A percentile compares a stretch with the other conserved stretches of the same genome.
These are phyloP conservation scores for Elysia chlorotica DNA, from an alignment of 1,140 invertebrate species.

Conservation along the genomic window DNA sequence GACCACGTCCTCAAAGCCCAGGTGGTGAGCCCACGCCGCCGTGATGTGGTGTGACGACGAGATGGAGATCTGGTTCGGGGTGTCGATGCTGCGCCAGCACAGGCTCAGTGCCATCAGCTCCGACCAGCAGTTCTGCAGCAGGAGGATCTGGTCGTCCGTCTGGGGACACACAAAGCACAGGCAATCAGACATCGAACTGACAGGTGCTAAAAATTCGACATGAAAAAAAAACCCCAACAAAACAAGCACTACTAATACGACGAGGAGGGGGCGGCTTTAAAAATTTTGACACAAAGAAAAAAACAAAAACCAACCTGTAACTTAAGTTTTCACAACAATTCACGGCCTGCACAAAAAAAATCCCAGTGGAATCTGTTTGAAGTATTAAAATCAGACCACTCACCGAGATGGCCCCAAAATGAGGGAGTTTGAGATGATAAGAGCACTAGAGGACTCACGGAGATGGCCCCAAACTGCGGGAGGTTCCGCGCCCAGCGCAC, in stretches of 20 bases:
- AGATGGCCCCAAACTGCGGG: conserved; percentile 94
- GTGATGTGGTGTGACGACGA: conserved; percentile 73
- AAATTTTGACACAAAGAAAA: too few species aligned
- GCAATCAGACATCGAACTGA: neutral
- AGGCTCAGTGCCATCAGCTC: conserved; percentile 82
- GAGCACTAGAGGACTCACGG: conserved; percentile 39
- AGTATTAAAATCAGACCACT: too few species aligned
- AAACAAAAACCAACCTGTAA: too few species aligned
- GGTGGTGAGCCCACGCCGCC: conserved; percentile 73
- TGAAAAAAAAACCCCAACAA: too few species aligned
- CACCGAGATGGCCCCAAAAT: too few species aligned
- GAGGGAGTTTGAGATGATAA: too few species aligned
- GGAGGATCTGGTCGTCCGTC: conserved; percentile 95
- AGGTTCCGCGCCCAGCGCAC: conserved; percentile 98
- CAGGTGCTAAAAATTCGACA: too few species aligned
- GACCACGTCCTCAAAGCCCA: conserved; percentile 67
- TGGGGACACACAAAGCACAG: conserved; percentile 48
- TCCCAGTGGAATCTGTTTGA: too few species aligned
- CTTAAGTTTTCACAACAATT: too few species aligned
- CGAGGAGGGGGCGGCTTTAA: too few species aligned
- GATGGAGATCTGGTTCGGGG: conserved; percentile 69
- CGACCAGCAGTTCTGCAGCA: conserved; percentile 97
- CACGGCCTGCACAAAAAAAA: too few species aligned
- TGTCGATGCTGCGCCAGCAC: conserved; percentile 56
- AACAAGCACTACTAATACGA: too few species aligned